Evolutionary conservation across 2,797 vertebrate species (phyloP), one percentile per base, ranked within the genome.

Genomic region (Gobionotothen gibberifrons): DNA sequence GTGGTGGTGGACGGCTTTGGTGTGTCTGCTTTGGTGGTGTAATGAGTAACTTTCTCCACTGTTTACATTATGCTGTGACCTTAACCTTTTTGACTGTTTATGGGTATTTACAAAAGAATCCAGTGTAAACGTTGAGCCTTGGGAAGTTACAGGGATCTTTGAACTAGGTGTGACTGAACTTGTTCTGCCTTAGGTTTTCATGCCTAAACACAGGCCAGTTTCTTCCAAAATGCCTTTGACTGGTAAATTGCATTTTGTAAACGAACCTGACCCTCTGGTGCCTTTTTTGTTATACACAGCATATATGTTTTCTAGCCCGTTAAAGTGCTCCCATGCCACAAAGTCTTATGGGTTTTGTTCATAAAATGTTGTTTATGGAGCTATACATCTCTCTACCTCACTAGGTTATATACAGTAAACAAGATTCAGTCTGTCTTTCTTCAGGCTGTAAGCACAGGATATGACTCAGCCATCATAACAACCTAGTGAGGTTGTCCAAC

Each of bases 81-180:
- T 63, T 58, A 48, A 69, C 58, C 73, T 75, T 79, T 76, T 76
- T 56, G 58, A 64, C 46, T 74, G 68, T 85, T 86, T 87, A 79
- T 82, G 43, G 73, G 66, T 72, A 72, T 83, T 89, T 69, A 73
- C 57, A 69, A 75, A 71, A 67, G 72, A 15, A 22, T 55, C 55
- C 39, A 62, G 47, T 65, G 68, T 74, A 67, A 83, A 78, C n/a
- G 1, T 57, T 36, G 29, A 58, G 29, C 69, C 14, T 22, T 39
- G 17, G 64, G 17, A 66, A 54, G 74, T 61, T 43, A 42, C 17
- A 8, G 46, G 48, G 42, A 11, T 62, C 49, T 82, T 68, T 83
- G 75, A 78, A 70, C 59, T 32, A 52, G 55, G 40, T 67, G 58
- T 8, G 73, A 69, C 69, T 62, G 19, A 61, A 66, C 49, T 74